A percentile compares a stretch with the other conserved stretches of the same genome.
Evolutionary conservation across 1,140 invertebrate species (phyloP).

Genomic region (Ditylenchus dipsaci): DNA sequence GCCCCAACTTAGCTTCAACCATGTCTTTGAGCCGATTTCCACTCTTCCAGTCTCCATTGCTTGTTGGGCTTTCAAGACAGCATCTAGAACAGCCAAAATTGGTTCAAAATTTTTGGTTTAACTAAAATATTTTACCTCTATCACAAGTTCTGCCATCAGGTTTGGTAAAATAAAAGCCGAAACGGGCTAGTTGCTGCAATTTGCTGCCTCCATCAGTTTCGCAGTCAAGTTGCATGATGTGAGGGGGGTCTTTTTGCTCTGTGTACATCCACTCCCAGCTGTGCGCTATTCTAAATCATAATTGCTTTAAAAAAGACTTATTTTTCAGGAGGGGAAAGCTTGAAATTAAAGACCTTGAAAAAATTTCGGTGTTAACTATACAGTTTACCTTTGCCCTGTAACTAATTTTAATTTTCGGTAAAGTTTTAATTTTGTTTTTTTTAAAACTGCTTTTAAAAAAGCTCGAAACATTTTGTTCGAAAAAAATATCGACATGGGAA

Average conservation of each 20-base stretch:
- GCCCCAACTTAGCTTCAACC: slow-evolving; percentile 49
- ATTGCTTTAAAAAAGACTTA: too few relatives aligned
- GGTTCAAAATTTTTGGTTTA: too few relatives aligned
- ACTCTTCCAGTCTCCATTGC: slow-evolving; percentile 42
- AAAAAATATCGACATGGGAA: too few relatives aligned
- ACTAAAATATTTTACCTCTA: not conserved
- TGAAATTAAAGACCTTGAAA: too few relatives aligned
- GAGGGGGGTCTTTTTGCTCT: slow-evolving; percentile 47
- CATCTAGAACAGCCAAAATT: not conserved
- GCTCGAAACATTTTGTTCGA: too few relatives aligned
- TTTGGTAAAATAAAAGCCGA: slow-evolving; percentile 55
- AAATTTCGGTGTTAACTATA: too few relatives aligned
- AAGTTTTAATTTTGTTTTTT: too few relatives aligned
- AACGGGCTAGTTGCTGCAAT: slow-evolving; percentile 53
- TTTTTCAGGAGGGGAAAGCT: too few relatives aligned
- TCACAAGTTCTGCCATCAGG: slow-evolving; percentile 53
- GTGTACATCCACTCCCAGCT: slow-evolving; percentile 58
- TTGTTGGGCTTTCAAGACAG: slow-evolving; percentile 32
- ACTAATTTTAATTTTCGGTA: too few relatives aligned
- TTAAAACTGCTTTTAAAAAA: too few relatives aligned
- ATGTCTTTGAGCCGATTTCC: slow-evolving; percentile 14
- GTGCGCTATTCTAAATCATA: slow-evolving; percentile 45
- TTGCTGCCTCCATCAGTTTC: slow-evolving; percentile 57
- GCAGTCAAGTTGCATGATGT: slow-evolving; percentile 55
- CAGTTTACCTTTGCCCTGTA: too few relatives aligned